These are phyloP conservation scores for Hedya salicella DNA, from an alignment of 2,888 invertebrate species.

Conservation along the genomic window DNA sequence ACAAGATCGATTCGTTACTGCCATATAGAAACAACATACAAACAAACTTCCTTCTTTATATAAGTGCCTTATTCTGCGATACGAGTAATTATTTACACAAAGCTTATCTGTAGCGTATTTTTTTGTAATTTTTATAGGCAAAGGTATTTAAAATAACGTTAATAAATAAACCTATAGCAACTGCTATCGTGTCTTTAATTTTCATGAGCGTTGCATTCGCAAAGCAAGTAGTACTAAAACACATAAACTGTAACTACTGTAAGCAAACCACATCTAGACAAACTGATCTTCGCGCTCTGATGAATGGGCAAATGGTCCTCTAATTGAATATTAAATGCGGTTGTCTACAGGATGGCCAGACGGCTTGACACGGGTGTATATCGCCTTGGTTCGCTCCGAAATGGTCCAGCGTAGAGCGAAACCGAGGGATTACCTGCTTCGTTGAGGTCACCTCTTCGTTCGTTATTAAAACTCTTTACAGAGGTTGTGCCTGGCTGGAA, in stretches of 20 bases:
- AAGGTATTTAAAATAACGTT: no score
- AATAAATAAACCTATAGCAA: no score
- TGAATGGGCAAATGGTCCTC: constrained; percentile 67
- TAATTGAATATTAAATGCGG: constrained; percentile 76
- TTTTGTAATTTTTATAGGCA: no score
- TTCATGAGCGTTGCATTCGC: no score
- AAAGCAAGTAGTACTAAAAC: not conserved
- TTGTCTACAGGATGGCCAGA: constrained; percentile 56
- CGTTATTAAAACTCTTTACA: constrained; percentile 42
- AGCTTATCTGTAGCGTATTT: no score
- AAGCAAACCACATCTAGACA: constrained; percentile 18
- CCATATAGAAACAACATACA: no score
- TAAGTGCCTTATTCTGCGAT: no score
- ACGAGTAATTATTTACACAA: no score
- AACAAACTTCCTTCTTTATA: no score
- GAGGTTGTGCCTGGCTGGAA: constrained; percentile 27
- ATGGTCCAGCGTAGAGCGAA: constrained; percentile 49
- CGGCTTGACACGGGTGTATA: constrained; percentile 64
- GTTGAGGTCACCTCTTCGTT: constrained; percentile 34
- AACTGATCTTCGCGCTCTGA: constrained; percentile 50
- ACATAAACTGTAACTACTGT: not conserved
- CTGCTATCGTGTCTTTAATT: no score
- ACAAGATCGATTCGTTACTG: no score
- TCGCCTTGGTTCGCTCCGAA: constrained; percentile 53
- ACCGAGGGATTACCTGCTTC: constrained; percentile 44